These are phyloP conservation scores for Dicrurus megarhynchus DNA, from an alignment of 2,113 vertebrate species.

Conservation along the genomic window DNA sequence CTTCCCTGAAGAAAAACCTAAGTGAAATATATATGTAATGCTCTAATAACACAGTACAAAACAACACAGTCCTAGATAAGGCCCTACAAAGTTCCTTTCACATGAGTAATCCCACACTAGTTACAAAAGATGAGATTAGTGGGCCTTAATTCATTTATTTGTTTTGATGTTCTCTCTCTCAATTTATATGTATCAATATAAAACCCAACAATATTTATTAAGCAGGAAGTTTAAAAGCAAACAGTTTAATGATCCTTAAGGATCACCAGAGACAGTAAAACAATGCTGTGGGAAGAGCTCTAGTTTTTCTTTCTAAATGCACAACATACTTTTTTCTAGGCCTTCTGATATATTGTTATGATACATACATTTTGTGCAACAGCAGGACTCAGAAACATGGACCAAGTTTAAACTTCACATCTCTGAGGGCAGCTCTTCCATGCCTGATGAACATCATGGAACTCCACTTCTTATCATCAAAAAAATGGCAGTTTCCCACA, in stretches of 20 bases:
- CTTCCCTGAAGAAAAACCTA: neutral
- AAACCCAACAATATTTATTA: neutral
- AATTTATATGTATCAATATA: neutral
- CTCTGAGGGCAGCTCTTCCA: neutral
- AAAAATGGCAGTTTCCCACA: neutral
- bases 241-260: neutral
- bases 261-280: neutral
- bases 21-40: neutral
- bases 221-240: conserved; percentile 1
- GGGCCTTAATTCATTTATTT: neutral
- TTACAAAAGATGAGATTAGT: neutral
- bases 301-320: neutral
- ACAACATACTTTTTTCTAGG: neutral
- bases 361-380: neutral
- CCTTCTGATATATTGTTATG: neutral
- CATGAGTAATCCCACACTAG: neutral
- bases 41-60: neutral
- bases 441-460: neutral
- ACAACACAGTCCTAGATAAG: neutral
- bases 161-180: neutral
- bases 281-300: neutral
- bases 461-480: neutral
- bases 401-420: neutral
- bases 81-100: neutral
- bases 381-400: neutral